Evolutionary conservation across 2,888 invertebrate species (phyloP), one percentile per base, ranked within the genome.

Genomic region (Dasypolia templi): DNA sequence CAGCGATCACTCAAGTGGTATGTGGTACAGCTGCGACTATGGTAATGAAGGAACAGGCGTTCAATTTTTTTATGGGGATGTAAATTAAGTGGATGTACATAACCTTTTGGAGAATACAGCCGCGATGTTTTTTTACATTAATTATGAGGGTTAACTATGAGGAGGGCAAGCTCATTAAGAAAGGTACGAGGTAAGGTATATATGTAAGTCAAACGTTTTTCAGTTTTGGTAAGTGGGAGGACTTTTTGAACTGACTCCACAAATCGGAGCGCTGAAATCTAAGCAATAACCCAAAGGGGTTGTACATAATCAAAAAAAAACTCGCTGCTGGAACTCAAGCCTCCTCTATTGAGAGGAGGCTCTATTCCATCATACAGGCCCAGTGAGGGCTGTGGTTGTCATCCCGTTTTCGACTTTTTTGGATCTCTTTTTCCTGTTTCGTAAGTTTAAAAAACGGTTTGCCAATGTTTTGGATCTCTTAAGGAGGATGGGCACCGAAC

Each of bases 1-100:
- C 61, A 51, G 59, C 71, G 22, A 85, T 83, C 64, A 44, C 68
- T 82, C 85, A 79, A 69, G 64, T 68, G 70, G 56, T 80, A 84
- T 44, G 69, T 55, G 76, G 84, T 69, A 66, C 72, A 26, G 49
- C 75, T 19, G 49, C 39, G 46, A 67, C 82, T 78, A 75, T 59
- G n/a, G 26, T 72, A 68, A 85, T 72, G 59, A 73, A 12, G 19
- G 19, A 26, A 61, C 62, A 63, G 58, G 26, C 59, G 59, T 70
- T 75, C 66, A 82, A 76, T 72, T 69, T 84, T 74, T 75, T 65
- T 72, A 64, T 51, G 53, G 35, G 9, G 14, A 32, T 55, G 22
- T 79, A 77, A 39, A 77, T 77, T 77, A 19, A 29, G 46, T 35
- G 22, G 42, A 11, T 46, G 26, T 35, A n/a, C 35, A 17, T 35